A percentile compares a stretch with the other conserved stretches of the same genome.
Evolutionary conservation across 2,888 invertebrate species (phyloP).

Genomic region (Rambutsinella grinnellia): DNA sequence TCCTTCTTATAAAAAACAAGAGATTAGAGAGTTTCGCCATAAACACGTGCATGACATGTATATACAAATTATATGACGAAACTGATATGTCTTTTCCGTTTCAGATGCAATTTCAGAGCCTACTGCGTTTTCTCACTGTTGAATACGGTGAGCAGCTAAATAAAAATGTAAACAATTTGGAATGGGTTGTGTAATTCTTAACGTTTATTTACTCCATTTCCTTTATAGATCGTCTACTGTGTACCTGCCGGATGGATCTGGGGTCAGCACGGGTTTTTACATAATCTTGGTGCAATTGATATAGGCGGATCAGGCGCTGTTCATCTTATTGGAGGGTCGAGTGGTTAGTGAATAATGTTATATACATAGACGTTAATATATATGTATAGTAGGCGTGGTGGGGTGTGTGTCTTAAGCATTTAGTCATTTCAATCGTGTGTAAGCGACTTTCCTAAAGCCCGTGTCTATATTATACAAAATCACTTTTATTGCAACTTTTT

Average conservation of each 20-base stretch:
- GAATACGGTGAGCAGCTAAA: constrained; percentile 75
- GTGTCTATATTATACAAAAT: too few relatives aligned
- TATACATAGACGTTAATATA: neutral
- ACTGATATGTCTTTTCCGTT: constrained; percentile 45
- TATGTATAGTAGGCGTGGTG: too few relatives aligned
- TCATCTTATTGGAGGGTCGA: constrained; percentile 83
- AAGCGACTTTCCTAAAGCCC: too few relatives aligned
- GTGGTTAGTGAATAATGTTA: too few relatives aligned
- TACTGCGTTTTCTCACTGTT: constrained; percentile 91
- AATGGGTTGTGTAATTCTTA: too few relatives aligned
- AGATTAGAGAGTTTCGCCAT: too few relatives aligned
- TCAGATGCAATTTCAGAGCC: constrained; percentile 89
- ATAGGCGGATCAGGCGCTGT: constrained; percentile 94
- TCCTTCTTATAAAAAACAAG: too few relatives aligned
- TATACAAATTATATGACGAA: neutral
- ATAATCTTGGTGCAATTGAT: constrained; percentile 87
- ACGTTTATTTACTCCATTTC: neutral
- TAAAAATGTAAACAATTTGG: neutral
- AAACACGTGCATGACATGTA: neutral
- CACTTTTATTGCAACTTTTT: too few relatives aligned
- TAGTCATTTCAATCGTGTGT: too few relatives aligned
- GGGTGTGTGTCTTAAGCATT: too few relatives aligned
- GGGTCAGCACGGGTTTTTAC: constrained; percentile 82
- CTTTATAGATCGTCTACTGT: constrained; percentile 79
- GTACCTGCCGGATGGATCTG: constrained; percentile 93